Evolutionary conservation across 2,113 vertebrate species (phyloP).

Genomic region (Astur gentilis): DNA sequence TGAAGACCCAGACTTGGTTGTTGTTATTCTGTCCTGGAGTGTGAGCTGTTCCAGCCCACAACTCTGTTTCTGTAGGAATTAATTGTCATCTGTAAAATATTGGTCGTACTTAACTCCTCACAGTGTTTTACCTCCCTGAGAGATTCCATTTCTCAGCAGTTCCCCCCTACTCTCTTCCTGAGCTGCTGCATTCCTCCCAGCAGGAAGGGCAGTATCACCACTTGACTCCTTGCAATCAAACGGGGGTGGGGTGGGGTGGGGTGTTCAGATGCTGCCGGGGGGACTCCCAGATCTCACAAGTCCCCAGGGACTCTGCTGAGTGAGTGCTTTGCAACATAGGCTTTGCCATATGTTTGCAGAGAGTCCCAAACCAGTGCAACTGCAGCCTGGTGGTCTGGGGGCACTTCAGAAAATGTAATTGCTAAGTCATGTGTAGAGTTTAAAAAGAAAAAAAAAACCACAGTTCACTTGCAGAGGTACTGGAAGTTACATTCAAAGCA

Average conservation of each 20-base stretch:
- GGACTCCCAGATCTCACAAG: neutral
- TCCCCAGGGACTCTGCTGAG: neutral
- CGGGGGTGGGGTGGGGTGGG: too few relatives aligned
- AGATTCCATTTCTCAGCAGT: neutral
- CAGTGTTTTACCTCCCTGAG: neutral
- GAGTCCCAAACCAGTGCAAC: neutral
- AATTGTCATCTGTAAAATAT: neutral
- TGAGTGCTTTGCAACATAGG: fast-evolving
- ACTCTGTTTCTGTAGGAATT: neutral
- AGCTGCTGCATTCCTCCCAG: neutral
- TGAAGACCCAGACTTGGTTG: neutral
- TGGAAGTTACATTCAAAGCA: neutral
- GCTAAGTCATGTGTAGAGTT: neutral
- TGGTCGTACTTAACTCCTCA: neutral
- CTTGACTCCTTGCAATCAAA: neutral
- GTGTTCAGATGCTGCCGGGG: fast-evolving
- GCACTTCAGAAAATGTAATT: neutral
- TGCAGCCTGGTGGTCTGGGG: neutral
- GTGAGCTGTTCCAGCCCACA: neutral
- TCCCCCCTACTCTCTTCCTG: neutral
- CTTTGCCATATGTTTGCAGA: neutral
- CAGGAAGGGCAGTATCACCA: neutral
- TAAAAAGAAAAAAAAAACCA: neutral
- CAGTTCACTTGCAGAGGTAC: neutral
- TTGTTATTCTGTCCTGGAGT: neutral